Base-by-base conservation (phyloP, 2,888 invertebrate genomes). In the Drosophila colorata region DNA sequence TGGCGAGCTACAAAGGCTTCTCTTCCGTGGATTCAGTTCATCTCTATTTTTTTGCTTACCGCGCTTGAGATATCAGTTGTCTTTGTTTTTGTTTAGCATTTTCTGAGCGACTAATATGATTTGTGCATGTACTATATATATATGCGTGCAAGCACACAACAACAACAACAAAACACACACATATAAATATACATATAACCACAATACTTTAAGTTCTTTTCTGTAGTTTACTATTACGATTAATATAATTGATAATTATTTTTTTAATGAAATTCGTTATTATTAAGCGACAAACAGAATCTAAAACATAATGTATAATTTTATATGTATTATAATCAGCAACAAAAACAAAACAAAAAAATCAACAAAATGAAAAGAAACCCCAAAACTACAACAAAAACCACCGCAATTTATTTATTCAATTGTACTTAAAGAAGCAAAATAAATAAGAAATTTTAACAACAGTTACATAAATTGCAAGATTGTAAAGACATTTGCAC, bases 401-500 rank as follows among this genome's bases (percentile, higher is more conserved):
- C 82, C 87, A 82, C 87, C 87, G 81, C 74, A 76, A 81, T 46
- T 78, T 61, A 80, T 77, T 86, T 77, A 80, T 75, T 73, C 57
- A 73, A 75, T 64, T 75, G 87, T 82, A 82, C 80, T 82, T 82
- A 79, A 82, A 59, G 28, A 49, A 28, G 16, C 9, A 28, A 61
- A 66, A 51, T 5, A 60, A 46, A 49, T 28, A 58, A 51, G 28
- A 63, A 47, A 56, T 20, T 41, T 58, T 46, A 41, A 43, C 33
- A 66, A 46, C 23, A 48, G 35, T 35, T 63, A 46, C 38, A 44
- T 23, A 14, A 31, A 52, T 25, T 33, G 23, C 16, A 55, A 44
- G 35, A 53, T 57, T 68, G 61, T 63, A 41, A 71, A 18, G 58
- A 43, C 58, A 64, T 71, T 41, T 43, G 23, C 67, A 68, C 43